phyloP scores from a whole-genome alignment of 2,888 invertebrate species.

The Colletes collaris region DNA sequence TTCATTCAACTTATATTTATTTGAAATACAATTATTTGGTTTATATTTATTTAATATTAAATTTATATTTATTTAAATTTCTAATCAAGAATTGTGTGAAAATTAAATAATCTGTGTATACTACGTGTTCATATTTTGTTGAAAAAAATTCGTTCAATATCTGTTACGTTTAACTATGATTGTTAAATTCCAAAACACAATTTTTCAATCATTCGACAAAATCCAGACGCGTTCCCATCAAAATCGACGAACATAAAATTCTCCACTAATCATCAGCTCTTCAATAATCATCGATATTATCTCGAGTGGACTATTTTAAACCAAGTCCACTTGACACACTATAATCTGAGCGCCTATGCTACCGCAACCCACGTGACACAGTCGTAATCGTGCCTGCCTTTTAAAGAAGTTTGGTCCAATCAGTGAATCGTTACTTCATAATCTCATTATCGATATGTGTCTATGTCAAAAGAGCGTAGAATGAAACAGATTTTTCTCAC shows the following conservation, averaged over 20 bases:
- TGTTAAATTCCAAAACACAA: not conserved
- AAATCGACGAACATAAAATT: not conserved
- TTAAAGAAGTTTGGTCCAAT: not conserved
- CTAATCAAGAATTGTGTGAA: too few species aligned
- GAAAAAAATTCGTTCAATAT: too few species aligned
- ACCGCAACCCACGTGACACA: not conserved
- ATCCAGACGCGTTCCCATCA: not conserved
- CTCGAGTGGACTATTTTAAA: conserved; percentile 3
- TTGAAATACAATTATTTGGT: too few species aligned
- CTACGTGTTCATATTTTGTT: too few species aligned
- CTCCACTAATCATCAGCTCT: not conserved
- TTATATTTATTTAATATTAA: too few species aligned
- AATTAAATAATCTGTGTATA: too few species aligned
- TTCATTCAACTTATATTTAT: too few species aligned
- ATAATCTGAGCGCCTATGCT: not conserved
- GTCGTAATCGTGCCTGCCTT: not conserved
- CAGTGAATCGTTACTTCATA: not conserved
- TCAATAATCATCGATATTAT: not conserved
- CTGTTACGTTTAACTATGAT: not conserved
- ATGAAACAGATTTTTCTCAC: too few species aligned
- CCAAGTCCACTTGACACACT: not conserved
- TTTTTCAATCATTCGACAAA: not conserved
- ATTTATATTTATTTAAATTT: too few species aligned
- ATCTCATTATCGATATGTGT: too few species aligned
- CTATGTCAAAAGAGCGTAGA: too few species aligned